A percentile compares a stretch with the other conserved stretches of the same genome.
Conservation (phyloP, 1,140 invertebrate species). For the Brachionus calyciflorus region DNA sequence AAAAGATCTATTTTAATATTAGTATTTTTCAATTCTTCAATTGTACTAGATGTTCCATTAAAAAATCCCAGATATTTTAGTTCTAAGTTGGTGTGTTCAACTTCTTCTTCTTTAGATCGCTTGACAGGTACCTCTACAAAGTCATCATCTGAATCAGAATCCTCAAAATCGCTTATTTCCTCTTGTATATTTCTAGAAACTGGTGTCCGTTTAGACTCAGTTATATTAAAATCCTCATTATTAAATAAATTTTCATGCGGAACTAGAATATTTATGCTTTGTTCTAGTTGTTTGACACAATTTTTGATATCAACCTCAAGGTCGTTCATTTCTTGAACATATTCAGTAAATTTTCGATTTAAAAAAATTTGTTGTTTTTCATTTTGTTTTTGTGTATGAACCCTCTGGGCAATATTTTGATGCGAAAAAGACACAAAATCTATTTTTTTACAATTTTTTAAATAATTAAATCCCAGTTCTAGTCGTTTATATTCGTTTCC, state of each 20-base stretch:
- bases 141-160: slow-evolving; percentile 49
- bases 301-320: slow-evolving; percentile 50
- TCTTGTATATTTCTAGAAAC: background rate
- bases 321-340: slow-evolving; percentile 12
- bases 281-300: slow-evolving; percentile 57
- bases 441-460: slow-evolving; percentile 63
- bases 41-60: background rate
- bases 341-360: slow-evolving; percentile 17
- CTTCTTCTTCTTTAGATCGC: background rate
- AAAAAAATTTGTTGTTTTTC: slow-evolving; percentile 25
- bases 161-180: background rate
- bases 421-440: slow-evolving; percentile 45
- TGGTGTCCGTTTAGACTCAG: background rate
- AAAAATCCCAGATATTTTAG: slow-evolving; percentile 12
- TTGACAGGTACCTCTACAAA: slow-evolving; percentile 57
- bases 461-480: slow-evolving; percentile 61
- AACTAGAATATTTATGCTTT: slow-evolving; percentile 58
- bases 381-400: slow-evolving; percentile 17
- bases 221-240: slow-evolving; percentile 49
- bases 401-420: slow-evolving; percentile 13
- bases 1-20: slow-evolving; percentile 38
- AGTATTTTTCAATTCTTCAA: slow-evolving; percentile 21
- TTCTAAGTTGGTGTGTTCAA: background rate
- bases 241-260: slow-evolving; percentile 55
- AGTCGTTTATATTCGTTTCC: slow-evolving; percentile 63